A percentile compares a stretch with the other conserved stretches of the same genome.
Evolutionary conservation across 2,888 invertebrate genomes (phyloP).

Genomic region (Eutolmus rufibarbis): DNA sequence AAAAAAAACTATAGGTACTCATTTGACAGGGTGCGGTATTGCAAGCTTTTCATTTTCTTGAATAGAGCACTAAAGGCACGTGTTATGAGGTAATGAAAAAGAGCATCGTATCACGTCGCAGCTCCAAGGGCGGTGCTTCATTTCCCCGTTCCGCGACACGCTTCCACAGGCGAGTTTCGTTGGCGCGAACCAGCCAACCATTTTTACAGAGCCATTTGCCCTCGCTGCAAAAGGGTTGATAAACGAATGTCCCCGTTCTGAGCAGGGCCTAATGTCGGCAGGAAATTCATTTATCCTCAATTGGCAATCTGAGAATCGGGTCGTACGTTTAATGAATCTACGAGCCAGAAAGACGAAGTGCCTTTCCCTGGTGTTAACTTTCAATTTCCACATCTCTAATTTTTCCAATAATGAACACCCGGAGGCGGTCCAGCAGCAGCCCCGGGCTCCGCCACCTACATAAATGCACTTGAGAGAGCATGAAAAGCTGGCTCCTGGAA

Average conservation of each 20-base stretch:
- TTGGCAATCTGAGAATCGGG: slow-evolving; percentile 12
- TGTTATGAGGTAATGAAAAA: too few species aligned
- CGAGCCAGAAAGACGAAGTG: neutral
- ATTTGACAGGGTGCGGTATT: too few species aligned
- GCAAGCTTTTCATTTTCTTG: too few species aligned
- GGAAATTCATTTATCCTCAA: slow-evolving; percentile 27
- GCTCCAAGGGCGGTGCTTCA: neutral
- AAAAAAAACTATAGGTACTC: too few species aligned
- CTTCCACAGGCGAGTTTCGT: neutral
- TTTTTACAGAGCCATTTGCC: neutral
- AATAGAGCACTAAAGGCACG: too few species aligned
- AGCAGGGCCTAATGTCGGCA: neutral
- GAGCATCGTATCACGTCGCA: too few species aligned
- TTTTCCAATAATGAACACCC: slow-evolving; percentile 19
- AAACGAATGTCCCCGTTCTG: neutral
- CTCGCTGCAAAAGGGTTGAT: neutral
- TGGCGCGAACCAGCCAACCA: neutral
- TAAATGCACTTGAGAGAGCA: neutral
- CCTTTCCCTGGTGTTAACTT: slow-evolving; percentile 15
- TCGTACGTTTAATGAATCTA: slow-evolving; percentile 36
- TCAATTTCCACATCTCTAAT: slow-evolving; percentile 12
- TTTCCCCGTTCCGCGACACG: too few species aligned
- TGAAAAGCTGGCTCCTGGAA: neutral
- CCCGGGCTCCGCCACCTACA: neutral
- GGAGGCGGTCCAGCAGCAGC: neutral